Percentiles rank a stretch among this genome's conserved stretches.
Conservation (phyloP, 2,113 vertebrate species). For the Charina bottae region DNA sequence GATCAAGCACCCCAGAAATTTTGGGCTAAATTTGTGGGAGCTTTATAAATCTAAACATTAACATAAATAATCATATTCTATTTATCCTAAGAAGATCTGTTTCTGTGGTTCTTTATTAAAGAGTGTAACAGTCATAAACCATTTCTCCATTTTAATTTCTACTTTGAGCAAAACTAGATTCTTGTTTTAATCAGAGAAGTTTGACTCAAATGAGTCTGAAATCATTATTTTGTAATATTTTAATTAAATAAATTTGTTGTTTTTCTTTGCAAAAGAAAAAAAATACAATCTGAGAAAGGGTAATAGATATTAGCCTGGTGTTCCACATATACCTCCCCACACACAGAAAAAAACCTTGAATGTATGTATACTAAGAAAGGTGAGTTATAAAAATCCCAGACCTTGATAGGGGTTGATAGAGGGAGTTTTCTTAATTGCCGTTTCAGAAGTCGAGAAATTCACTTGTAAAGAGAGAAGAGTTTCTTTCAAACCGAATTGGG, state of each 20-base stretch:
- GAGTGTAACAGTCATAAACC: not conserved
- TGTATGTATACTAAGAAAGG: not conserved
- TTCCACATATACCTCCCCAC: not conserved
- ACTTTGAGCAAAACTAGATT: not conserved
- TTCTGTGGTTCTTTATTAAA: not conserved
- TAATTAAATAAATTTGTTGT: not conserved
- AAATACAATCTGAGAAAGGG: not conserved
- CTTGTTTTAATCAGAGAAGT: not conserved
- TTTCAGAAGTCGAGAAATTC: constrained; percentile 5
- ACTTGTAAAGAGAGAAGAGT: not conserved
- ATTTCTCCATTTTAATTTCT: not conserved
- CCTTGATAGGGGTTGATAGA: not conserved
- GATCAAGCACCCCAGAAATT: not conserved
- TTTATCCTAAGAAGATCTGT: not conserved
- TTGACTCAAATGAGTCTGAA: not conserved
- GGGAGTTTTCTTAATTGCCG: not conserved
- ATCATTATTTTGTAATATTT: not conserved
- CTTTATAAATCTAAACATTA: not conserved
- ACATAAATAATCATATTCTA: not conserved
- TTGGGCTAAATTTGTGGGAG: not conserved
- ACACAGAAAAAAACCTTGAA: not conserved
- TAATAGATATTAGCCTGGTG: not conserved
- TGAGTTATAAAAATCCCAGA: not conserved
- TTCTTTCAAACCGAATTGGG: not conserved
- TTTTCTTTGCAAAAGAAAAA: not conserved